These are phyloP conservation scores for Lycorma delicatula DNA, from an alignment of 1,140 invertebrate genomes.

Conservation along the genomic window DNA sequence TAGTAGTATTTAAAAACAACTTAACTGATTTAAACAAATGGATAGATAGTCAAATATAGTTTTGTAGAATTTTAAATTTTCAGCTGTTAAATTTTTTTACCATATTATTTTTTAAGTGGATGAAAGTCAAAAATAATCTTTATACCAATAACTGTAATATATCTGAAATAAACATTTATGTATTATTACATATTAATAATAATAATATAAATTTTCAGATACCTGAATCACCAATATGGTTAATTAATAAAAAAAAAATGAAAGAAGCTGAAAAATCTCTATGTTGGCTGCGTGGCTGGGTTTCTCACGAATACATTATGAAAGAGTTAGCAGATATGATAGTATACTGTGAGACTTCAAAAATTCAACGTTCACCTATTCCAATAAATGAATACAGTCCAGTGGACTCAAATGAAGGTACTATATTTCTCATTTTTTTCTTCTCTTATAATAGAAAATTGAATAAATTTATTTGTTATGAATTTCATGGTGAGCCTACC, in stretches of 20 bases:
- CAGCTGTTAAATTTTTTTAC: too few species aligned
- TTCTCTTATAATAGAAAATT: neutral
- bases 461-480: neutral
- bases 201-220: too few species aligned
- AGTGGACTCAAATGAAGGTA: neutral
- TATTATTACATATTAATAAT: too few species aligned
- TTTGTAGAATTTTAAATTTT: too few species aligned
- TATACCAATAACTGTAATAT: too few species aligned
- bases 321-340: conserved; percentile 37
- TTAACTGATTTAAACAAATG: too few species aligned
- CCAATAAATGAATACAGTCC: neutral
- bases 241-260: conserved; percentile 42
- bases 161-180: too few species aligned
- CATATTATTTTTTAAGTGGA: too few species aligned
- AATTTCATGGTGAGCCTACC: neutral
- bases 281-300: conserved; percentile 45
- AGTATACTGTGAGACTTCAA: conserved; percentile 10
- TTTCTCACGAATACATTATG: conserved; percentile 37
- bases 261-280: conserved; percentile 42
- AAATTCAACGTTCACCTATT: too few species aligned
- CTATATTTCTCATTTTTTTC: neutral
- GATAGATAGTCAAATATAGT: too few species aligned
- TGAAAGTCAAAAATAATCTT: too few species aligned
- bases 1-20: too few species aligned
- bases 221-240: conserved; percentile 59